These are phyloP conservation scores for Plectropomus leopardus DNA, from an alignment of 2,113 vertebrate species.

Conservation along the genomic window DNA sequence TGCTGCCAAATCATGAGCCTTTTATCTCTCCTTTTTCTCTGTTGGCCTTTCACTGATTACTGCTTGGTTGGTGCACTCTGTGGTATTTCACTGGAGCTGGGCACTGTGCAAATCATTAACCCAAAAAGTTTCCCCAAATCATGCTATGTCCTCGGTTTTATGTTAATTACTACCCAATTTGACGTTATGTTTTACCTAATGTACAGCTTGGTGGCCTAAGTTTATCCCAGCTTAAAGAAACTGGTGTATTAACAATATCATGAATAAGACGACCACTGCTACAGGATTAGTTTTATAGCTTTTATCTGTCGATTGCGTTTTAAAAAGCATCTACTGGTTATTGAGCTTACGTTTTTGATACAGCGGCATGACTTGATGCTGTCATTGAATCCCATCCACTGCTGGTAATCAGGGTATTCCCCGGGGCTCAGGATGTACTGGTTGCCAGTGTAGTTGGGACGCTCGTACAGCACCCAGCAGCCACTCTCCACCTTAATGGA, in stretches of 20 bases:
- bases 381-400: constrained; percentile 79
- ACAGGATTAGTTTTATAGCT: neutral
- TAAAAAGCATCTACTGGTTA: neutral
- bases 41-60: constrained; percentile 66
- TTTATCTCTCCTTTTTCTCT: constrained; percentile 75
- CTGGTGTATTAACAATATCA: neutral
- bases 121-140: neutral
- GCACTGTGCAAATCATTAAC: constrained; percentile 33
- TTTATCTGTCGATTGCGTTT: neutral
- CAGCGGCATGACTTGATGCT: constrained; percentile 78
- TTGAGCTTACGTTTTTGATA: constrained; percentile 72
- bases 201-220: neutral
- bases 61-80: constrained; percentile 67
- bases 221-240: neutral
- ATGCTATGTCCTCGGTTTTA: neutral
- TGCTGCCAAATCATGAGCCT: constrained; percentile 71
- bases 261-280: neutral
- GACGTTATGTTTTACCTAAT: neutral
- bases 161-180: neutral
- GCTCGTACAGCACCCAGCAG: constrained; percentile 81
- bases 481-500: constrained; percentile 81
- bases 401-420: constrained; percentile 78
- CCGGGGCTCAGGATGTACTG: constrained; percentile 79
- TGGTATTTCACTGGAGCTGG: constrained; percentile 54
- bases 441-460: constrained; percentile 71